phyloP scores from a whole-genome alignment of 2,113 vertebrate genomes.

The Eubucco bourcierii region DNA sequence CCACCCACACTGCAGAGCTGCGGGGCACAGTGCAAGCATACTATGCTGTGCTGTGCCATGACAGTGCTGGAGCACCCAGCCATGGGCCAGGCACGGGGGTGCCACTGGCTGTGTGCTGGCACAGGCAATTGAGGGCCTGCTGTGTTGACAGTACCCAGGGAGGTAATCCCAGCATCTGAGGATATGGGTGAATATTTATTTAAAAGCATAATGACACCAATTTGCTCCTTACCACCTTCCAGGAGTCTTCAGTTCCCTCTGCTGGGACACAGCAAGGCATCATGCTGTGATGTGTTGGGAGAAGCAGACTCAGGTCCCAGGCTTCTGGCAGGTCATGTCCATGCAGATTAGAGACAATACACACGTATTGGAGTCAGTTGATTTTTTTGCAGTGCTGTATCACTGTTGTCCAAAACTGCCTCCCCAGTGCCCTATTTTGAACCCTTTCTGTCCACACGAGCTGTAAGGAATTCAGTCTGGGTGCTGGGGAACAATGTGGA shows the following conservation, averaged over 20 bases:
- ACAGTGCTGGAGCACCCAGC: no score
- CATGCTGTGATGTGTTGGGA: neutral
- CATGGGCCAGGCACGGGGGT: no score
- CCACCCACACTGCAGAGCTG: neutral
- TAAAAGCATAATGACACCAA: rapidly evolving
- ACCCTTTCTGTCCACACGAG: neutral
- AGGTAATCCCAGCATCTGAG: neutral
- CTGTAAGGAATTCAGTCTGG: neutral
- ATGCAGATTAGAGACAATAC: neutral
- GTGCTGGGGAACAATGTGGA: neutral
- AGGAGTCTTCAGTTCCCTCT: neutral
- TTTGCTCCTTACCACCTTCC: neutral
- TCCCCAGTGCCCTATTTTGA: neutral
- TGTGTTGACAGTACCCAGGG: neutral
- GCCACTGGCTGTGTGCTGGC: no score
- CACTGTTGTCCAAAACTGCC: neutral
- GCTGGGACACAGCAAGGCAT: rapidly evolving
- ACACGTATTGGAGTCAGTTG: neutral
- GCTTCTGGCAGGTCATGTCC: neutral
- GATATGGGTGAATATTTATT: neutral
- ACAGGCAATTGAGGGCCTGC: neutral
- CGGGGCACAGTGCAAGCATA: rapidly evolving
- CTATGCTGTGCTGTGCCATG: rapidly evolving
- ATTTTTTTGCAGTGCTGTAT: neutral
- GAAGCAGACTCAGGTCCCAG: neutral